phyloP scores from a whole-genome alignment of 2,797 vertebrate genomes.

The Silurus aristotelis region DNA sequence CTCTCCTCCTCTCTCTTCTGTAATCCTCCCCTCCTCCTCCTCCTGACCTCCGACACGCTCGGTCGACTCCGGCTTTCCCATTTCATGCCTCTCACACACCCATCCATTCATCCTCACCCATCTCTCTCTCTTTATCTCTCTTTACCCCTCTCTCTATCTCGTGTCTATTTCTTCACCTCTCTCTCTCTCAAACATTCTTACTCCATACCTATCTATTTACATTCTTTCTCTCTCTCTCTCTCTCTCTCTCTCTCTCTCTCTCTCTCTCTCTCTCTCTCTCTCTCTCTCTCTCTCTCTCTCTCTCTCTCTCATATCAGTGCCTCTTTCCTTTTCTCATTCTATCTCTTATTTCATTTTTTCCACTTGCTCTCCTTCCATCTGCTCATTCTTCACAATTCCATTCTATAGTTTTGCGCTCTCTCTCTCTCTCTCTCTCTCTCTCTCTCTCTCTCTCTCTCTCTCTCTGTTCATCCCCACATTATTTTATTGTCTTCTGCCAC shows the following conservation, averaged over 20 bases:
- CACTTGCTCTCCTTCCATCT: too few species aligned
- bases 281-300: too few species aligned
- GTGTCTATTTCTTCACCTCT: not conserved
- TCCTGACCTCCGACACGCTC: conserved; percentile 63
- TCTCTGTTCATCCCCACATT: conserved; percentile 31
- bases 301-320: too few species aligned
- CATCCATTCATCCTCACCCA: conserved; percentile 53
- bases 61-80: conserved; percentile 63
- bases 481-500: not conserved
- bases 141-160: conserved; percentile 46
- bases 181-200: not conserved
- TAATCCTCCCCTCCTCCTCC: conserved; percentile 10
- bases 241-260: too few species aligned
- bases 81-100: conserved; percentile 71
- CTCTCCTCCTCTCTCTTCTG: conserved; percentile 33
- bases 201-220: not conserved
- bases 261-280: too few species aligned
- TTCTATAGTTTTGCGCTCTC: too few species aligned
- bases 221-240: too few species aligned
- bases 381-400: conserved; percentile 14
- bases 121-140: conserved; percentile 56
- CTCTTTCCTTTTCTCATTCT: too few species aligned
- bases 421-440: not conserved
- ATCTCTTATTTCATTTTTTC: too few species aligned
- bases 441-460: conserved; percentile 19